Percentiles rank a stretch among this genome's conserved stretches.
Conservation (phyloP, 2,113 vertebrate genomes). For the Xenopus borealis region DNA sequence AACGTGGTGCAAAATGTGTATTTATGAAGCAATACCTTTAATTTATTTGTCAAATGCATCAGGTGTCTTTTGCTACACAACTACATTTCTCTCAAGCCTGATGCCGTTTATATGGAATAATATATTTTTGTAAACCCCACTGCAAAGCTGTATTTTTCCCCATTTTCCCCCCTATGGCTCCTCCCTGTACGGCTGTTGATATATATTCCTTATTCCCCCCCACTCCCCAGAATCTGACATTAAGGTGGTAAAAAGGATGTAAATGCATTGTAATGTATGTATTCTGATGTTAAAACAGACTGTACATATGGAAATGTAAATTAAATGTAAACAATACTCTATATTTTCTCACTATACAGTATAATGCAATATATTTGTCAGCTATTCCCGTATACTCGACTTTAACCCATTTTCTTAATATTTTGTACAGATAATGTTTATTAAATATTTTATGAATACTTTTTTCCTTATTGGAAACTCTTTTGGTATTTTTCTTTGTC, state of each 20-base stretch:
- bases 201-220: background rate
- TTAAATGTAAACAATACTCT: conserved; percentile 79
- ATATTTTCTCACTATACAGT: conserved; percentile 77
- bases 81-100: background rate
- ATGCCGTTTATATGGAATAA: conserved; percentile 7
- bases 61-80: background rate
- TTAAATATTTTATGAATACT: conserved; percentile 77
- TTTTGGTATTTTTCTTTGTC: too few relatives aligned
- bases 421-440: conserved; percentile 77
- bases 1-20: background rate
- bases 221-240: conserved; percentile 32
- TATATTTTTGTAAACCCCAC: conserved; percentile 12
- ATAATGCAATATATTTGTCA: conserved; percentile 79
- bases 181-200: background rate
- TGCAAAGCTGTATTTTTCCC: rapidly evolving
- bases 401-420: conserved; percentile 64
- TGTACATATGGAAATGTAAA: conserved; percentile 87
- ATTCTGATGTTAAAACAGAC: conserved; percentile 72
- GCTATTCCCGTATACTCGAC: conserved; percentile 67
- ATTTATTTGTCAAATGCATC: conserved; percentile 32
- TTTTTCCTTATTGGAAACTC: too few relatives aligned
- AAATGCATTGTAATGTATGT: conserved; percentile 65
- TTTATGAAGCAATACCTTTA: conserved; percentile 18
- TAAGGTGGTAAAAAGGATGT: conserved; percentile 52
- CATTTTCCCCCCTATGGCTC: too few relatives aligned